phyloP scores from a whole-genome alignment of 2,797 vertebrate species.

The Aselliscus stoliczkanus region DNA sequence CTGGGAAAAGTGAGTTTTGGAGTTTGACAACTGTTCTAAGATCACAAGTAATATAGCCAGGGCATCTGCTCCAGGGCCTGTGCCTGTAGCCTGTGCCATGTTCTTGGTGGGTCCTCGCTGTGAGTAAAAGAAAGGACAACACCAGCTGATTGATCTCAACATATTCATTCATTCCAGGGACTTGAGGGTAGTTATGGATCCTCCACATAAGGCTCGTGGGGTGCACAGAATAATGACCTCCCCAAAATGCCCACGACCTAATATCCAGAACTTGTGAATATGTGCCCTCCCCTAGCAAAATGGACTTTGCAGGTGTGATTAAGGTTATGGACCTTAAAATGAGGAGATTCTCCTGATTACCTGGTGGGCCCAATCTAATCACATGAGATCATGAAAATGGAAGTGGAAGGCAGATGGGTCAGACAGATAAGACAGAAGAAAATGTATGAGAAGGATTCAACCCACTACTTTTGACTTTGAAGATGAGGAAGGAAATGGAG shows the following conservation, averaged over 20 bases:
- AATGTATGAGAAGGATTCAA: not conserved
- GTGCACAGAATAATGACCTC: not conserved
- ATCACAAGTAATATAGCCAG: not conserved
- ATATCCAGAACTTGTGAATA: not conserved
- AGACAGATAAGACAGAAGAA: not conserved
- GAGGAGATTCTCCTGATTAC: not conserved
- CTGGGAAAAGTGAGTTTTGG: not conserved
- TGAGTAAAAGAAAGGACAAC: not conserved
- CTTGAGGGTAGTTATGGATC: not conserved
- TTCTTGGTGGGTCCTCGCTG: not conserved
- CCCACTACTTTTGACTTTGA: not conserved
- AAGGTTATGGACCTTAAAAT: not conserved
- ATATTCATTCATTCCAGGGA: not conserved
- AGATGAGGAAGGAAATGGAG: slow-evolving; percentile 54
- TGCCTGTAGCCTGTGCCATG: not conserved
- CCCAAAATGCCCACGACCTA: not conserved
- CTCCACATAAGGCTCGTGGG: not conserved
- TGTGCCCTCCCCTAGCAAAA: not conserved
- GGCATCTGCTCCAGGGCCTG: not conserved
- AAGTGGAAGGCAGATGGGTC: not conserved
- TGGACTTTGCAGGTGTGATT: not conserved
- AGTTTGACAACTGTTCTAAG: not conserved
- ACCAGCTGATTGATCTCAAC: not conserved
- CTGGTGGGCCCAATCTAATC: not conserved
- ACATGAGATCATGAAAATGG: not conserved